phyloP scores from a whole-genome alignment of 2,797 vertebrate genomes.

The Clarias pachynema region DNA sequence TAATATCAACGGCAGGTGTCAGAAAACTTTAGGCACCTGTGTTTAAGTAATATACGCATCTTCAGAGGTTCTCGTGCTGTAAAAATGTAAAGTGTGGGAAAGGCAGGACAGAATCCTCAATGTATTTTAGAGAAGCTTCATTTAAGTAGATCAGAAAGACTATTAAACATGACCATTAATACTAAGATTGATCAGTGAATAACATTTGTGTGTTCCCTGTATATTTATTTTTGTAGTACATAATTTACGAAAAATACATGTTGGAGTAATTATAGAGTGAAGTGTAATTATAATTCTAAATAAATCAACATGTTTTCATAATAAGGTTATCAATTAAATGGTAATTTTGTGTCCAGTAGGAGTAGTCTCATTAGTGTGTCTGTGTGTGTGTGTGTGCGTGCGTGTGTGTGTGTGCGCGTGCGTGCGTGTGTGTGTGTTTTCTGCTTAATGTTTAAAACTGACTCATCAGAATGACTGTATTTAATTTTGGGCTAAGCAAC shows the following conservation, averaged over 20 bases:
- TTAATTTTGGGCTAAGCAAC: neutral
- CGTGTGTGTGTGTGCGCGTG: neutral
- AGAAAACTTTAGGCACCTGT: neutral
- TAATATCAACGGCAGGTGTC: neutral
- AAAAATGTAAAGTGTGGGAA: neutral
- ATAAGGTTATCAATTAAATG: slow-evolving; percentile 1
- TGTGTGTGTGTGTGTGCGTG: neutral
- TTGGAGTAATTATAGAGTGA: neutral
- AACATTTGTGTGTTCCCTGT: neutral
- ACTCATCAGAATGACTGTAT: slow-evolving; percentile 29
- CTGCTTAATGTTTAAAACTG: neutral
- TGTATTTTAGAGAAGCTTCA: neutral
- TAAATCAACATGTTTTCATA: slow-evolving; percentile 10
- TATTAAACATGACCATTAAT: neutral
- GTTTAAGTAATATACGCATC: neutral
- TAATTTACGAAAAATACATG: neutral
- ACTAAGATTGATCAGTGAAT: neutral
- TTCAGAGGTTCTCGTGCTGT: neutral
- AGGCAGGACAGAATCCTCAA: neutral
- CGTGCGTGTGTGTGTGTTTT: slow-evolving; percentile 1
- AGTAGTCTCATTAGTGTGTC: neutral
- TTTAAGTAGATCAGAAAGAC: neutral
- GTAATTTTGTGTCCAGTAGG: neutral
- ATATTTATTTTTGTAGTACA: neutral
- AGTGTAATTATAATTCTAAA: neutral